phyloP scores from a whole-genome alignment of 2,888 invertebrate genomes.

The Watsonalla cultraria region DNA sequence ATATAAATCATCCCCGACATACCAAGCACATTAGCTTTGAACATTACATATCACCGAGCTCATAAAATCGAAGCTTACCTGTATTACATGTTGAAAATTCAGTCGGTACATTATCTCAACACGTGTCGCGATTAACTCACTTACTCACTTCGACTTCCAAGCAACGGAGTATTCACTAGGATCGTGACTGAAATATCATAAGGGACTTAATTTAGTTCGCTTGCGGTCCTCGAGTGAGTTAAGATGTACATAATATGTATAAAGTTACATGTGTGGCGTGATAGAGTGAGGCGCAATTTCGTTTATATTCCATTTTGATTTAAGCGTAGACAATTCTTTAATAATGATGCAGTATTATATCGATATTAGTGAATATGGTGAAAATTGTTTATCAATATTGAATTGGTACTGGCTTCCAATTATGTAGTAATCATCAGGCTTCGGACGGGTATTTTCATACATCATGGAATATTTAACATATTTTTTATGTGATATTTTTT shows the following conservation, averaged over 20 bases:
- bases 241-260: not conserved
- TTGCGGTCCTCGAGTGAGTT: slow-evolving; percentile 11
- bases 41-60: not conserved
- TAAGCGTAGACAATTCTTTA: no score
- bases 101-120: slow-evolving; percentile 40
- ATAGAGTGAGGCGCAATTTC: not conserved
- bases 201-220: slow-evolving; percentile 44
- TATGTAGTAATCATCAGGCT: no score
- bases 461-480: no score
- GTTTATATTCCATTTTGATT: no score
- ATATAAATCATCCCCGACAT: not conserved
- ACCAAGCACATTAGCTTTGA: not conserved
- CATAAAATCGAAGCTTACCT: slow-evolving; percentile 4
- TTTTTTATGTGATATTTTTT: no score
- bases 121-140: slow-evolving; percentile 57
- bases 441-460: no score
- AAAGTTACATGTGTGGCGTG: not conserved
- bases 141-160: slow-evolving; percentile 40
- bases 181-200: slow-evolving; percentile 61
- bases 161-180: slow-evolving; percentile 41
- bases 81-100: slow-evolving; percentile 15
- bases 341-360: no score
- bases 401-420: no score
- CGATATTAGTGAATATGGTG: no score
- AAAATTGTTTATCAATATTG: no score